phyloP scores from a whole-genome alignment of 2,113 vertebrate genomes.

The Amblyopsis rosae region DNA sequence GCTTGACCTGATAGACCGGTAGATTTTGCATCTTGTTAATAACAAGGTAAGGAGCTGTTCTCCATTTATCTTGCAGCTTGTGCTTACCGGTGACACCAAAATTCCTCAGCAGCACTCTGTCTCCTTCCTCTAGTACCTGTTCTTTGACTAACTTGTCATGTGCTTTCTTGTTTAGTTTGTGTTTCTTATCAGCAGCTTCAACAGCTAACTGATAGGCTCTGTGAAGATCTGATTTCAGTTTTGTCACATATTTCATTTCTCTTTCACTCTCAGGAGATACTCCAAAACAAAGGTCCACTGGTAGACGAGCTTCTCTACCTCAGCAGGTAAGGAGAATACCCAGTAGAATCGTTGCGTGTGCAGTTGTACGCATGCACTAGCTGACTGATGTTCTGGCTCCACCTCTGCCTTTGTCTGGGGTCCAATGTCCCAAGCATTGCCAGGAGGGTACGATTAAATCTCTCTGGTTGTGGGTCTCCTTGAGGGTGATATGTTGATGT shows the following conservation, averaged over 20 bases:
- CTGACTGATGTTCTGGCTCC: constrained; percentile 8
- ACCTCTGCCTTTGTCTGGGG: neutral
- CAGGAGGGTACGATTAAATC: neutral
- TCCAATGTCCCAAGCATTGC: constrained; percentile 10
- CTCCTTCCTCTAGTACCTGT: constrained; percentile 18
- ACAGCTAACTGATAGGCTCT: constrained; percentile 17
- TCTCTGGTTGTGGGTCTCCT: constrained; percentile 2
- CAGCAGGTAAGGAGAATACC: constrained; percentile 1
- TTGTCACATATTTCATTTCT: constrained; percentile 4
- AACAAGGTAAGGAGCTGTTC: constrained; percentile 13
- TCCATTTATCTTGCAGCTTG: constrained; percentile 21
- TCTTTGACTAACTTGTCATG: constrained; percentile 18
- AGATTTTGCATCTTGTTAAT: constrained; percentile 14
- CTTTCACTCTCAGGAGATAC: neutral
- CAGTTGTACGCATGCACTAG: constrained; percentile 3
- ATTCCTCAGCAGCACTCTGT: constrained; percentile 18
- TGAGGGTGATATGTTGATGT: constrained; percentile 6
- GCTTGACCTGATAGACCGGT: constrained; percentile 22
- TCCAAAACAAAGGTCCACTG: constrained; percentile 13
- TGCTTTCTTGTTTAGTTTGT: constrained; percentile 13
- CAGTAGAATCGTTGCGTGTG: neutral
- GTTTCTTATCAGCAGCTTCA: constrained; percentile 8
- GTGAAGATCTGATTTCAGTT: constrained; percentile 16
- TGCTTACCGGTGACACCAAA: constrained; percentile 21
- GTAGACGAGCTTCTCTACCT: neutral